phyloP scores from a whole-genome alignment of 2,888 invertebrate species.

The Caenorhabditis sp. region DNA sequence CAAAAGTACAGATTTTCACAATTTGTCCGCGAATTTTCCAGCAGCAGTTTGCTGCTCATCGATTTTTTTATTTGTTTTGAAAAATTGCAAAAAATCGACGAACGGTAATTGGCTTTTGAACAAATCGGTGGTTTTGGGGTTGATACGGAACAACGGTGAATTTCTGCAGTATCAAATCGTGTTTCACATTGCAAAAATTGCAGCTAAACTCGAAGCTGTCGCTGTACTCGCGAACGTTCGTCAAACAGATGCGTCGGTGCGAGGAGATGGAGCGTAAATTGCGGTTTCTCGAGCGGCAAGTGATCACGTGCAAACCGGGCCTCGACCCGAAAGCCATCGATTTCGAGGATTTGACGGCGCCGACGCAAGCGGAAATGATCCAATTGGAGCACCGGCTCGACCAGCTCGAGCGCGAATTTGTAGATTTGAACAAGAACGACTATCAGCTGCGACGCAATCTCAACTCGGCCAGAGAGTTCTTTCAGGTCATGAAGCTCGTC shows the following conservation, averaged over 20 bases:
- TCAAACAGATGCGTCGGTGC: conserved; percentile 95
- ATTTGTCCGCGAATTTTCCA: no score
- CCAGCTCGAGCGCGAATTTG: conserved; percentile 64
- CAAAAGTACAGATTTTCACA: no score
- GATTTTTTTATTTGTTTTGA: background rate
- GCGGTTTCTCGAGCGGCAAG: conserved; percentile 92
- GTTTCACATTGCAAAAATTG: background rate
- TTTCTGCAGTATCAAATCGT: no score
- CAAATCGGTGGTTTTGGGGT: no score
- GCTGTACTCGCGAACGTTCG: conserved; percentile 97
- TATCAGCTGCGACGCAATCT: conserved; percentile 54
- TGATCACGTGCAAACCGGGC: conserved; percentile 93
- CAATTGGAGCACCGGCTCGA: conserved; percentile 81
- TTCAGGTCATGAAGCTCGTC: conserved; percentile 58
- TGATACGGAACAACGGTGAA: no score
- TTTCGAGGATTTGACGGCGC: conserved; percentile 85
- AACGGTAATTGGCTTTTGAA: no score
- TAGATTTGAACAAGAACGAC: conserved; percentile 72
- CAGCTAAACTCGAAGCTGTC: conserved; percentile 96
- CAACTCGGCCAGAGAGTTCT: conserved; percentile 61
- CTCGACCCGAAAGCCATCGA: conserved; percentile 86
- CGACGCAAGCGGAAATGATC: conserved; percentile 95
- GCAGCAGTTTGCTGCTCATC: no score
- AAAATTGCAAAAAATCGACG: no score
- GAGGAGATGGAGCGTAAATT: conserved; percentile 88